A percentile compares a stretch with the other conserved stretches of the same genome.
Conservation (phyloP, 2,888 invertebrate genomes). For the Cephalotes varians region DNA sequence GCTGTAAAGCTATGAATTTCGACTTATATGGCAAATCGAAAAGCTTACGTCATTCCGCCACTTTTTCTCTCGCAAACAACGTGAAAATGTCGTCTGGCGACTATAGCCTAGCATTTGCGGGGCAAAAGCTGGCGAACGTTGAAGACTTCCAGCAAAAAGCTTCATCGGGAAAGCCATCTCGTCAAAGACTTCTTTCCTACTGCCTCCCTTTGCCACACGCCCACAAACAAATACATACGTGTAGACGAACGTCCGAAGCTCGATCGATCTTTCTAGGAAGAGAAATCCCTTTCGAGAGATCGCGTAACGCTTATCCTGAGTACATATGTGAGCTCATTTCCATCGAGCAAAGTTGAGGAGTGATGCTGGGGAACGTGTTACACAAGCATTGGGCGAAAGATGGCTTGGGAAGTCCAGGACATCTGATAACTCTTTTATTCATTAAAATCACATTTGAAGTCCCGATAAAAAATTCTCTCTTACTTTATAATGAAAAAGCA, state of each 20-base stretch:
- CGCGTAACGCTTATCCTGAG: conserved; percentile 42
- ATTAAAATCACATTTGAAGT: conserved; percentile 16
- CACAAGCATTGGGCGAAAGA: conserved; percentile 28
- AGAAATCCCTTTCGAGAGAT: conserved; percentile 48
- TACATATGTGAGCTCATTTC: conserved; percentile 51
- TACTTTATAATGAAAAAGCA: not conserved
- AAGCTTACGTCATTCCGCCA: conserved; percentile 34
- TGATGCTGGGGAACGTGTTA: conserved; percentile 24
- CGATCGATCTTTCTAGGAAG: conserved; percentile 39
- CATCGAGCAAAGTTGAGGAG: conserved; percentile 43
- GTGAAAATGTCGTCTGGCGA: conserved; percentile 43
- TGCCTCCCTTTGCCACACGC: conserved; percentile 29
- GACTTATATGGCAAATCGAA: conserved; percentile 20
- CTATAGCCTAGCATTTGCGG: conserved; percentile 41
- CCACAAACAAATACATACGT: conserved; percentile 26
- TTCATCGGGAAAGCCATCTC: conserved; percentile 56
- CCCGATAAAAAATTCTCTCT: not conserved
- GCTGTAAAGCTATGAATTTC: conserved; percentile 11
- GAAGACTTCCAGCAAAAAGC: conserved; percentile 49
- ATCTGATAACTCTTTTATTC: conserved; percentile 9
- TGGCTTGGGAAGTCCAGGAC: not conserved
- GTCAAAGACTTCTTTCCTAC: conserved; percentile 54
- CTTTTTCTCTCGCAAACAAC: conserved; percentile 49
- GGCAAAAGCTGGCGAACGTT: conserved; percentile 48
- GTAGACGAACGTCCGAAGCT: conserved; percentile 35